These are phyloP conservation scores for Mareca penelope DNA, from an alignment of 2,797 vertebrate species.

Conservation along the genomic window DNA sequence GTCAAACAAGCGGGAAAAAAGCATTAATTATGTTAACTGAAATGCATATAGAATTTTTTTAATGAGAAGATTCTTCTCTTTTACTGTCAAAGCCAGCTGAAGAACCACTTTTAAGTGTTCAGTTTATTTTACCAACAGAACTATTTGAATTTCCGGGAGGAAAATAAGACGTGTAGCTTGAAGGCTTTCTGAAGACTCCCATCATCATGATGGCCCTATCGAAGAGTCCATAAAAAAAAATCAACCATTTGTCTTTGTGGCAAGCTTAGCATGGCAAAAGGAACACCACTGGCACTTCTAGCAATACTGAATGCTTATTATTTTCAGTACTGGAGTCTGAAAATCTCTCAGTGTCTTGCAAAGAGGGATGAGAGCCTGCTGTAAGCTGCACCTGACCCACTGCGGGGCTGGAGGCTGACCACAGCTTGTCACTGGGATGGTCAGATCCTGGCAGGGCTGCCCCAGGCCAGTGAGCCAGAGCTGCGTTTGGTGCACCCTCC, in stretches of 20 bases:
- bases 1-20: not conserved
- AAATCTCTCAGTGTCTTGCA: not conserved
- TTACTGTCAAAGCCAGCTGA: not conserved
- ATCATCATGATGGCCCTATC: not conserved
- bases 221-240: not conserved
- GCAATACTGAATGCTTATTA: fast-evolving
- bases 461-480: not conserved
- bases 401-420: not conserved
- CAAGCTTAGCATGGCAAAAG: not conserved
- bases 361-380: not conserved
- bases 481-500: not conserved
- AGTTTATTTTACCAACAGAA: not conserved
- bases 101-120: not conserved
- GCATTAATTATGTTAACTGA: not conserved
- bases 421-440: not conserved
- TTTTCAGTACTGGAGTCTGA: not conserved
- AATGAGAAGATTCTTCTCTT: not conserved
- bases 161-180: not conserved
- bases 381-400: not conserved
- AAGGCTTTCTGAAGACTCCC: not conserved
- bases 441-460: not conserved
- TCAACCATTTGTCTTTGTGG: not conserved
- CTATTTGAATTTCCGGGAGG: not conserved
- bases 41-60: not conserved
- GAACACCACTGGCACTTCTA: not conserved